A percentile compares a stretch with the other conserved stretches of the same genome.
Conservation (phyloP, 1,140 invertebrate species). For the Sarcophaga bullata region DNA sequence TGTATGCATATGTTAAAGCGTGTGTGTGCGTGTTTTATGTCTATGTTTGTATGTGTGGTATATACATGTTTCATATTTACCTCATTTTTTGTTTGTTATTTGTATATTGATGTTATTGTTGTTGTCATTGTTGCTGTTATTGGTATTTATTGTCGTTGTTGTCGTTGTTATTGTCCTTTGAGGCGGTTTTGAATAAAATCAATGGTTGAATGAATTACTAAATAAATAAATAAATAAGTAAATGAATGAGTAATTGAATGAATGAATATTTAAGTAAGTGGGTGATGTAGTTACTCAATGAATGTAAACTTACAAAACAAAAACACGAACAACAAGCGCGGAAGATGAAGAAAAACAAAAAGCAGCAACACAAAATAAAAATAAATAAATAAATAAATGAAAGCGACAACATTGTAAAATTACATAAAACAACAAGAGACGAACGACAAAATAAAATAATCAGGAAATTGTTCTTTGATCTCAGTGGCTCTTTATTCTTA, state of each 20-base stretch:
- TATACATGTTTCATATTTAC: slow-evolving; percentile 7
- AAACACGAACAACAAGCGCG: too few relatives aligned
- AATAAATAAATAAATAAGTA: slow-evolving; percentile 3
- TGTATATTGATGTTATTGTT: too few relatives aligned
- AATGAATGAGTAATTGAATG: slow-evolving; percentile 5
- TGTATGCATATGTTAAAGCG: too few relatives aligned
- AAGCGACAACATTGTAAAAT: slow-evolving; percentile 14
- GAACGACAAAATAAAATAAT: not conserved
- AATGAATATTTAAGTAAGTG: slow-evolving; percentile 11
- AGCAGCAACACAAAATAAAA: not conserved
- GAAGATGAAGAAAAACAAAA: too few relatives aligned
- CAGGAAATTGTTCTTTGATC: slow-evolving; percentile 14
- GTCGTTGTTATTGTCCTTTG: not conserved
- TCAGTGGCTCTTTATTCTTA: not conserved
- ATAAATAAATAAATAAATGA: slow-evolving; percentile 3
- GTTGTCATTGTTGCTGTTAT: too few relatives aligned
- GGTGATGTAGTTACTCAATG: not conserved
- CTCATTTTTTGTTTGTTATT: not conserved
- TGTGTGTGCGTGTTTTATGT: not conserved
- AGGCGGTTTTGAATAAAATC: slow-evolving; percentile 14
- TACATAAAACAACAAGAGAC: not conserved
- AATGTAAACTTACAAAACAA: not conserved
- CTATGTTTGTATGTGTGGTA: not conserved
- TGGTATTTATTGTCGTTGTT: too few relatives aligned
- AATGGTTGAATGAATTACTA: slow-evolving; percentile 11